Evolutionary conservation across 2,113 vertebrate species (phyloP).

Genomic region (Scopus umbretta): DNA sequence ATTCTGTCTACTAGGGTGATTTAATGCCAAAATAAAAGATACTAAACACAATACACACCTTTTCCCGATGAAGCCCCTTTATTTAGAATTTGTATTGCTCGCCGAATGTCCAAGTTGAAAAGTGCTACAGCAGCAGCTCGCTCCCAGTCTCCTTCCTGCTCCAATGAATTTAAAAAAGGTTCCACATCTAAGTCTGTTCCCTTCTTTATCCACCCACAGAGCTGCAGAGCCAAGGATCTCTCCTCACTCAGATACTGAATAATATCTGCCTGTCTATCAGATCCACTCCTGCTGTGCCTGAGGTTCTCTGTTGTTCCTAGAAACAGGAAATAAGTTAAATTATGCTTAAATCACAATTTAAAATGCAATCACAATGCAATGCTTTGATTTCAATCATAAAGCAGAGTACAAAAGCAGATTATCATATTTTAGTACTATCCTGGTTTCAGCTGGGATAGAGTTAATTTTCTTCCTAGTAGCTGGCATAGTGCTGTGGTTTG

Average conservation of each 20-base stretch:
- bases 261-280: conserved; percentile 86
- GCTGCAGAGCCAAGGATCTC: conserved; percentile 88
- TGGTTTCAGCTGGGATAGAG: no score
- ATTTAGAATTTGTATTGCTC: conserved; percentile 95
- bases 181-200: conserved; percentile 88
- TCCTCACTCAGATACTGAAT: conserved; percentile 89
- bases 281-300: conserved; percentile 86
- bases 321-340: not conserved
- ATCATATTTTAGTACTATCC: not conserved
- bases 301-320: conserved; percentile 88
- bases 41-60: conserved; percentile 69
- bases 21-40: not conserved
- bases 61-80: conserved; percentile 90
- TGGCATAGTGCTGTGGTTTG: no score
- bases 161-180: conserved; percentile 87
- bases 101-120: conserved; percentile 95
- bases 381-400: not conserved
- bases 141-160: conserved; percentile 94
- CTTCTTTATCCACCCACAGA: conserved; percentile 94
- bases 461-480: no score
- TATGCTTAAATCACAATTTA: not conserved
- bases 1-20: not conserved
- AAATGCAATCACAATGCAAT: not conserved
- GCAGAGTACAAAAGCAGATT: not conserved
- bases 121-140: conserved; percentile 92